A percentile compares a stretch with the other conserved stretches of the same genome.
Conservation (phyloP, 1,140 invertebrate genomes). For the Neotoxoptera formosana region DNA sequence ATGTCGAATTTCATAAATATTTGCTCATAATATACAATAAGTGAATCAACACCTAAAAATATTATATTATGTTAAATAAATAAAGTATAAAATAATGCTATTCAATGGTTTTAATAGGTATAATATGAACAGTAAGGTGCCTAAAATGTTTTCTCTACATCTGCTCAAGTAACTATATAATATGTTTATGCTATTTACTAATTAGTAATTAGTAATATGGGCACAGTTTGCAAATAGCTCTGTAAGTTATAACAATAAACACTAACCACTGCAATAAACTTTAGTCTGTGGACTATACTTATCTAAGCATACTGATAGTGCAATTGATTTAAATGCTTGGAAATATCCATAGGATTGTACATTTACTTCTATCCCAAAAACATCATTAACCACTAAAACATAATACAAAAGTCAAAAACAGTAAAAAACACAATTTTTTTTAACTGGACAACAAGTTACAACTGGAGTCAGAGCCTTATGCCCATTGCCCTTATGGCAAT, state of each 20-base stretch:
- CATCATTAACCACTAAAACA: slow-evolving; percentile 74
- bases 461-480: too few relatives aligned
- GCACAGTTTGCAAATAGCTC: not conserved
- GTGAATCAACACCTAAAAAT: slow-evolving; percentile 75
- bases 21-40: slow-evolving; percentile 66
- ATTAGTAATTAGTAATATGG: not conserved
- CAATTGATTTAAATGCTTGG: slow-evolving; percentile 80
- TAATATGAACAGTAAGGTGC: not conserved
- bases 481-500: too few relatives aligned
- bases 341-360: slow-evolving; percentile 76
- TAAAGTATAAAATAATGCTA: too few relatives aligned
- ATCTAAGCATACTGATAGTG: slow-evolving; percentile 76
- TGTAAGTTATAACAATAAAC: not conserved
- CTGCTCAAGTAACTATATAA: not conserved
- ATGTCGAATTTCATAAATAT: slow-evolving; percentile 66
- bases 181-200: not conserved
- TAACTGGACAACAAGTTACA: too few relatives aligned
- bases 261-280: slow-evolving; percentile 74
- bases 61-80: not conserved
- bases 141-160: not conserved
- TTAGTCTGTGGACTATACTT: slow-evolving; percentile 69
- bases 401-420: slow-evolving; percentile 33
- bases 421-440: not conserved
- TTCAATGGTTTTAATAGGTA: not conserved
- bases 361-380: slow-evolving; percentile 85